phyloP scores from a whole-genome alignment of 1,140 invertebrate genomes.

The Agrilus planipennis region DNA sequence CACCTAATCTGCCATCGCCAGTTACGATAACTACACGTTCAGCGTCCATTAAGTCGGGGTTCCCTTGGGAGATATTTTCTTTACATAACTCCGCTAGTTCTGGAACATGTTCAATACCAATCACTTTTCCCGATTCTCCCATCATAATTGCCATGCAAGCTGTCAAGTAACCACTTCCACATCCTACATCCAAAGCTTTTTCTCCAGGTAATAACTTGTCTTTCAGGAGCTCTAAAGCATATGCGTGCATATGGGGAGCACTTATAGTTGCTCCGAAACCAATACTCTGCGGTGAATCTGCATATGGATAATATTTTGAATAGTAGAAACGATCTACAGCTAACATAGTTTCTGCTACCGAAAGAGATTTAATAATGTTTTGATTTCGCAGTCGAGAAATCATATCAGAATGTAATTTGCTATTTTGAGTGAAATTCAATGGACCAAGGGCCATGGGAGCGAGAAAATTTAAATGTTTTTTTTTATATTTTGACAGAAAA shows the following conservation, averaged over 20 bases:
- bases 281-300: conserved; percentile 81
- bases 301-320: conserved; percentile 64
- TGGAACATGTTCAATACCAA: conserved; percentile 90
- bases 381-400: too few relatives aligned
- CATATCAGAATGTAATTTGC: too few relatives aligned
- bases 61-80: conserved; percentile 66
- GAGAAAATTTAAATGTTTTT: too few relatives aligned
- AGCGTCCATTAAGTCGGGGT: conserved; percentile 51
- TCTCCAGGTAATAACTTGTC: conserved; percentile 69
- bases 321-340: conserved; percentile 77
- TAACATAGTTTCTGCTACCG: conserved; percentile 74
- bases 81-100: conserved; percentile 66
- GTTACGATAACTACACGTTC: conserved; percentile 59
- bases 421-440: too few relatives aligned
- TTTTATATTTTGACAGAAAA: too few relatives aligned
- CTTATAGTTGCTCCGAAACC: conserved; percentile 83
- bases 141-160: conserved; percentile 87
- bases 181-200: conserved; percentile 85
- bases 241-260: too few relatives aligned
- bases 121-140: conserved; percentile 61
- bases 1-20: conserved; percentile 78
- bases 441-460: too few relatives aligned
- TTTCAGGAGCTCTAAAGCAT: conserved; percentile 80
- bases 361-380: conserved; percentile 67
- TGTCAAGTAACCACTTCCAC: conserved; percentile 90